phyloP scores from a whole-genome alignment of 2,888 invertebrate species.

The Busseola fusca region DNA sequence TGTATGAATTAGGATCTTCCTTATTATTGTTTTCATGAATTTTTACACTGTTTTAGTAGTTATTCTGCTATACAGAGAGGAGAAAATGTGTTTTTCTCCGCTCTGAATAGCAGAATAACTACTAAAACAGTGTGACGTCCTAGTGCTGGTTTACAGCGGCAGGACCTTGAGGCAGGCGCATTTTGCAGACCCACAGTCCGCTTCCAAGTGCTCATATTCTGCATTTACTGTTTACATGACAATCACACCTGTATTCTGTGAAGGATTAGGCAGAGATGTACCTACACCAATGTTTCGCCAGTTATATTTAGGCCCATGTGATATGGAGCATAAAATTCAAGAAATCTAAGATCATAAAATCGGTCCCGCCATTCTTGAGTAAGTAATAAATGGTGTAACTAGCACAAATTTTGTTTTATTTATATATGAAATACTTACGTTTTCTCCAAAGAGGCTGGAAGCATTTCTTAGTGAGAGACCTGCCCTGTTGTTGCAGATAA shows the following conservation, averaged over 20 bases:
- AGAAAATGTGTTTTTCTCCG: too few species aligned
- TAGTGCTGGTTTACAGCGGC: too few species aligned
- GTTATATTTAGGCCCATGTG: neutral
- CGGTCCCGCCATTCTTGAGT: too few species aligned
- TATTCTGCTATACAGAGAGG: neutral
- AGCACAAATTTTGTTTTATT: neutral
- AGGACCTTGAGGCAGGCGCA: neutral
- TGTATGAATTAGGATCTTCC: neutral
- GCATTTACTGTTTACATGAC: neutral
- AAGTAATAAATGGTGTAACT: too few species aligned
- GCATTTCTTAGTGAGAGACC: constrained; percentile 63
- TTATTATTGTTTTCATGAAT: neutral
- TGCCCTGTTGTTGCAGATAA: constrained; percentile 90
- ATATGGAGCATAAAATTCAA: neutral
- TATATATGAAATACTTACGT: constrained; percentile 63
- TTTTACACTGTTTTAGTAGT: neutral
- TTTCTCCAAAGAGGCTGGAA: constrained; percentile 70
- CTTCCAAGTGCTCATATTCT: neutral
- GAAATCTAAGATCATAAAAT: neutral
- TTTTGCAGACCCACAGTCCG: too few species aligned
- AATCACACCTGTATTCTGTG: neutral
- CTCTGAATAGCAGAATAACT: too few species aligned
- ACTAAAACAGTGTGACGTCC: too few species aligned
- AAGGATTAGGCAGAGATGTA: neutral
- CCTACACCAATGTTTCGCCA: neutral